These are phyloP conservation scores for Prunella strophiata DNA, from an alignment of 2,797 vertebrate species.

Conservation along the genomic window DNA sequence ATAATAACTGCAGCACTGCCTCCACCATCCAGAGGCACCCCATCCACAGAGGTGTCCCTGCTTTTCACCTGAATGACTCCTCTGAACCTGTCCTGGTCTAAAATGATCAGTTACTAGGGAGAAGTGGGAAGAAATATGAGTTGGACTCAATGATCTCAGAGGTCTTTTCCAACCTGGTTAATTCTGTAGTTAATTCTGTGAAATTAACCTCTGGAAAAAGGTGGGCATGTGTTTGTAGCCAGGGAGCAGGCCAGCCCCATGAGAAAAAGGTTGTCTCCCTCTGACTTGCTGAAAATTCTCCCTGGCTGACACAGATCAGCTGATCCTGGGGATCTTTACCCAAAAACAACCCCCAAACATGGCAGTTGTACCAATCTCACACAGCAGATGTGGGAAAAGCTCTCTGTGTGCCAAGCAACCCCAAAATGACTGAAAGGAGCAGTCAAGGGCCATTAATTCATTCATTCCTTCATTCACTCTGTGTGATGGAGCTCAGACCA, in stretches of 20 bases:
- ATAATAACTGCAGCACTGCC: not conserved
- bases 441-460: not conserved
- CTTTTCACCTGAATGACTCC: not conserved
- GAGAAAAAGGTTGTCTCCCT: not conserved
- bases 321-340: not conserved
- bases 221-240: not conserved
- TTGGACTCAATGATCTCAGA: not conserved
- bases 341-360: not conserved
- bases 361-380: not conserved
- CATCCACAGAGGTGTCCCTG: no score
- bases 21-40: not conserved
- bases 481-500: constrained; percentile 32
- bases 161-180: not conserved
- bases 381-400: not conserved
- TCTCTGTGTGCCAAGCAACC: constrained; percentile 25
- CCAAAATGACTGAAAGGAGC: constrained; percentile 30
- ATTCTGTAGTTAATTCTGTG: not conserved
- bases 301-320: constrained; percentile 14
- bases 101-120: not conserved
- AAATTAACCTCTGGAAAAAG: not conserved
- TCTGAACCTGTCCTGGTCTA: not conserved
- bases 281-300: not conserved
- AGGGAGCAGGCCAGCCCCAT: not conserved
- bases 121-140: not conserved
- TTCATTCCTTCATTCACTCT: not conserved